Evolutionary conservation across 2,797 vertebrate species (phyloP), one percentile per base, ranked within the genome.

Genomic region (Tympanoctomys barrerae): DNA sequence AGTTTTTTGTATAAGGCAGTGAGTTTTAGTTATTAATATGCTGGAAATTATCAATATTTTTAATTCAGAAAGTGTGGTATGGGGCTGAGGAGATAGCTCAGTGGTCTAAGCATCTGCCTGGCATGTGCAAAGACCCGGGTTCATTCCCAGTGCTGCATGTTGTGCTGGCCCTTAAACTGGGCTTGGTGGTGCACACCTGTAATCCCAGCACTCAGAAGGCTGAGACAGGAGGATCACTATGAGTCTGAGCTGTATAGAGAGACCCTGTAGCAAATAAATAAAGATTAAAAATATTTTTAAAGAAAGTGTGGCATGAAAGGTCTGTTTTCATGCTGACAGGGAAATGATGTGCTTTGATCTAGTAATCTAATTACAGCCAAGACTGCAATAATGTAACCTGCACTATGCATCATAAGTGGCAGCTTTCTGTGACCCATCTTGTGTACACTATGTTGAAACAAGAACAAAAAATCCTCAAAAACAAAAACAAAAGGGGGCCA

Each of bases 11-110:
- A 16, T 36, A 91, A 92, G 46, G 54, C 57, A 83, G 91, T 93
- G 21, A 93, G 80, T 96, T 82, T 90, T 95, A 66, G 54, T 54
- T 94, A 95, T 81, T 33, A 79, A 82, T 59, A 12, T 87, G 78
- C 31, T 70, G 42, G 73, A 84, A 11, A 83, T 77, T 10, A 94
- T 49, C 24, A 6, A 82, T 77, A 57, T 33, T 89, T 90, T 62
- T 91, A 84, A 73, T 78, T 92, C 46, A 94, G 36, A 71, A 31
- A 86, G 11, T 64, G 7, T 31, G n/a, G 12, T 70, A 5, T 57
- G 54, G 54, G 14, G 54, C 14, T 57, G 54, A 57, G 54, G 54
- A 54, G 52, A 57, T 16, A 57, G 54, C 54, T 18, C 54, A 57
- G 54, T 16, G 14, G 54, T 57, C 54, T 57, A 57, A 57, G 54